Evolutionary conservation across 2,888 invertebrate genomes (phyloP), one percentile per base, ranked within the genome.

Genomic region (Metacarcinus magister): DNA sequence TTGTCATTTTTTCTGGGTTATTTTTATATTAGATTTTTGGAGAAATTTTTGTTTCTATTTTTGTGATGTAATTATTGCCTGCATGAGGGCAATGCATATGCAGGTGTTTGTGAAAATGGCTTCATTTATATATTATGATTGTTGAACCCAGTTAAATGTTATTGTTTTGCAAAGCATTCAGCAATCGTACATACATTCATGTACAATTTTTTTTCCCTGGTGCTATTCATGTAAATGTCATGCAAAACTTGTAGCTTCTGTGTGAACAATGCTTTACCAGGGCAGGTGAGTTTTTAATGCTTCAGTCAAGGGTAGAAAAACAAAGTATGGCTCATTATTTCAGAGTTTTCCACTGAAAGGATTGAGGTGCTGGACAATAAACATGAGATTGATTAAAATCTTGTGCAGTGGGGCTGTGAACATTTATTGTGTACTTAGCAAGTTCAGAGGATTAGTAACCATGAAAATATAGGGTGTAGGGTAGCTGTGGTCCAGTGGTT

Each of bases 191-290:
- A 82, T 28, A 5, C 28, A 82, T 28, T 82, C 2, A 28, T 82
- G n/a, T n/a, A 82, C 10, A 87, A 32, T 39, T 1, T 32, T 39
- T 16, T 87, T 87, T 32, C 28, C 28, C 39, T 39, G 87, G 87
- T 87, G 87, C 87, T 87, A 87, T 39, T 39, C 87, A 87, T 39
- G 39, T 87, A 39, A 39, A 87, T 87, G 87, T 87, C 16, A 87
- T 87, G 75, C 8, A 32, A 39, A 39, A 39, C 87, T 87, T 28
- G 60, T 39, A 87, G 39, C 87, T 87, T 87, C 39, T 87, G 4
- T 39, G 32, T 87, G 39, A 16, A 16, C 87, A 87, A 13, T 39
- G 87, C 87, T 39, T 87, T n/a, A 87, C 39, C 87, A 39, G 2
- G 32, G 39, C 32, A 13, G 8, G 82, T 5, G 23, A 2, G 32